A percentile compares a stretch with the other conserved stretches of the same genome.
Conservation (phyloP, 2,888 invertebrate species). For the Hecatera dysodea region DNA sequence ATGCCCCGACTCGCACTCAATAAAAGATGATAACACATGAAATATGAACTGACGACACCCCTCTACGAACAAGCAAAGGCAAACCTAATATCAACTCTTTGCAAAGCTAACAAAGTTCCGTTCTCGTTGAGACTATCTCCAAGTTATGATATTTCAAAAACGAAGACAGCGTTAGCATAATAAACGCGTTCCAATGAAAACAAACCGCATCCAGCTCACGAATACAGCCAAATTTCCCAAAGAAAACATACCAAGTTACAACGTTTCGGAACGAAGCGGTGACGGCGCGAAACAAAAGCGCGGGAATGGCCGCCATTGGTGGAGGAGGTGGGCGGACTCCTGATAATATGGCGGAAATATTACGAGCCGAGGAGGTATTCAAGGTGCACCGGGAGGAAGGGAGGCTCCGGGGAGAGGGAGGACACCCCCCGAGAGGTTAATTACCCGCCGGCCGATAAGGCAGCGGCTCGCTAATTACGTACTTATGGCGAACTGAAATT, state of each 20-base stretch:
- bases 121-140: constrained; percentile 40
- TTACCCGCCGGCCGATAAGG: constrained; percentile 91
- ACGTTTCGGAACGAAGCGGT: constrained; percentile 87
- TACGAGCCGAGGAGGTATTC: constrained; percentile 88
- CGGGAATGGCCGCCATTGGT: constrained; percentile 88
- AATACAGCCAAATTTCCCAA: constrained; percentile 89
- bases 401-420: constrained; percentile 70
- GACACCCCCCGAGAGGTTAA: constrained; percentile 86
- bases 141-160: constrained; percentile 77
- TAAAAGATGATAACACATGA: constrained; percentile 91
- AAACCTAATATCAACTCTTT: constrained; percentile 65
- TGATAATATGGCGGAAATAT: constrained; percentile 91
- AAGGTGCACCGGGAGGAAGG: constrained; percentile 83
- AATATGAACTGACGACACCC: constrained; percentile 90
- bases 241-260: constrained; percentile 86
- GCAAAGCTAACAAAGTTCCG: constrained; percentile 57
- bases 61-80: constrained; percentile 70
- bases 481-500: constrained; percentile 91
- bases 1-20: constrained; percentile 89
- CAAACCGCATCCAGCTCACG: constrained; percentile 84
- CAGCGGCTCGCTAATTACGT: constrained; percentile 91
- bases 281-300: constrained; percentile 89
- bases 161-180: constrained; percentile 78
- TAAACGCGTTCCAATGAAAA: constrained; percentile 86
- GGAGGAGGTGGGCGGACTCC: constrained; percentile 89